Evolutionary conservation across 2,888 invertebrate genomes (phyloP).

Genomic region (Pristionchus fissidentatus): DNA sequence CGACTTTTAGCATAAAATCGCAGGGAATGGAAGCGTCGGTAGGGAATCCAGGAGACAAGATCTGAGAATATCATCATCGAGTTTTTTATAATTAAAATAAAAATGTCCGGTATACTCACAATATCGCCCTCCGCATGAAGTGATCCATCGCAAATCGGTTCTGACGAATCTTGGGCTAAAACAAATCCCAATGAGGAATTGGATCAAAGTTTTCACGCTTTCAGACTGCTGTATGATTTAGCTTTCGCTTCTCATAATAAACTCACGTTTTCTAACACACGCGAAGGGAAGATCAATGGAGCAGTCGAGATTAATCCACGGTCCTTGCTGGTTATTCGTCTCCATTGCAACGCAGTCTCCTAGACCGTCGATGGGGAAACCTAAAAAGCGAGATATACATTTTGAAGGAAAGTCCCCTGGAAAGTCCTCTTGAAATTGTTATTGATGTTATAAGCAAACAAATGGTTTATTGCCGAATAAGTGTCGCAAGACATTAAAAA

Average conservation of each 20-base stretch:
- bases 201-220: background rate
- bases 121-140: background rate
- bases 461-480: no score
- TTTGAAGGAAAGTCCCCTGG: background rate
- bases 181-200: background rate
- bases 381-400: background rate
- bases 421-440: background rate
- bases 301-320: conserved; percentile 5
- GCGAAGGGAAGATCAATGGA: background rate
- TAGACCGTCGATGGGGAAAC: background rate
- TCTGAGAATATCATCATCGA: background rate
- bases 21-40: background rate
- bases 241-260: background rate
- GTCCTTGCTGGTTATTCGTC: background rate
- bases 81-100: background rate
- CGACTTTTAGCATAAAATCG: background rate
- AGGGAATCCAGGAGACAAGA: background rate
- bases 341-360: conserved; percentile 21
- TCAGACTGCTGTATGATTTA: background rate
- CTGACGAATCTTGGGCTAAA: background rate
- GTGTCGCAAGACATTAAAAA: no score
- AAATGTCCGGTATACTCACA: background rate
- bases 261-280: background rate
- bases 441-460: no score
- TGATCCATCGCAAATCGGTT: background rate